A percentile compares a stretch with the other conserved stretches of the same genome.
Evolutionary conservation across 2,113 vertebrate species (phyloP).

Genomic region (Hylia prasina): DNA sequence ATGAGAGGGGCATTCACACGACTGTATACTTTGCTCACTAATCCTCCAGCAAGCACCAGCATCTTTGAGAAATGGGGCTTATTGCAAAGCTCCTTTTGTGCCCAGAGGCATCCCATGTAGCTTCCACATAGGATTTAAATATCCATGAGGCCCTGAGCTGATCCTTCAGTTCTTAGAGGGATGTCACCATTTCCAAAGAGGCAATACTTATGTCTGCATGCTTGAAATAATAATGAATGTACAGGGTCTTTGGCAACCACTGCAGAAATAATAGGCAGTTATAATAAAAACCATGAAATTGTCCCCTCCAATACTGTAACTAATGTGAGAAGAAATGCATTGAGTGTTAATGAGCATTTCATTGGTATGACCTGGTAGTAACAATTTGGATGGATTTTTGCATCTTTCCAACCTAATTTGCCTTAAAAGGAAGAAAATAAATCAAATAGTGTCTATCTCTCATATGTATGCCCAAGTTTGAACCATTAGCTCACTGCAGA

Average conservation of each 20-base stretch:
- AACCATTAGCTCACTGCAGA: background rate
- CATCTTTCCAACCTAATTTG: background rate
- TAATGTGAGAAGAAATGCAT: background rate
- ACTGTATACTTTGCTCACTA: background rate
- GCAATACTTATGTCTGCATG: background rate
- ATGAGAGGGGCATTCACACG: background rate
- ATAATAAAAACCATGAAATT: background rate
- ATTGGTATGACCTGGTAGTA: background rate
- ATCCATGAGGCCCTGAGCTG: background rate
- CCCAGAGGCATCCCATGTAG: background rate
- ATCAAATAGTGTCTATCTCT: background rate
- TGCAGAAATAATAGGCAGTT: background rate
- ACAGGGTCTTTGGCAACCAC: background rate
- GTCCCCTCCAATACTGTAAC: background rate
- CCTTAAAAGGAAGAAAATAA: background rate
- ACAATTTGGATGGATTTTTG: background rate
- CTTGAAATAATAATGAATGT: background rate
- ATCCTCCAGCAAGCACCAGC: background rate
- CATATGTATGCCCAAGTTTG: background rate
- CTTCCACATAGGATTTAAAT: background rate
- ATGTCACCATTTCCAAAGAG: background rate
- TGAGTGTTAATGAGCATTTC: background rate
- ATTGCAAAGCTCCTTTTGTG: background rate
- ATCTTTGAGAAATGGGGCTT: background rate
- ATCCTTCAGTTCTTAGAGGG: background rate